Percentiles rank a stretch among this genome's conserved stretches.
These are phyloP conservation scores for Falco naumanni DNA, from an alignment of 2,797 vertebrate species.

Conservation along the genomic window DNA sequence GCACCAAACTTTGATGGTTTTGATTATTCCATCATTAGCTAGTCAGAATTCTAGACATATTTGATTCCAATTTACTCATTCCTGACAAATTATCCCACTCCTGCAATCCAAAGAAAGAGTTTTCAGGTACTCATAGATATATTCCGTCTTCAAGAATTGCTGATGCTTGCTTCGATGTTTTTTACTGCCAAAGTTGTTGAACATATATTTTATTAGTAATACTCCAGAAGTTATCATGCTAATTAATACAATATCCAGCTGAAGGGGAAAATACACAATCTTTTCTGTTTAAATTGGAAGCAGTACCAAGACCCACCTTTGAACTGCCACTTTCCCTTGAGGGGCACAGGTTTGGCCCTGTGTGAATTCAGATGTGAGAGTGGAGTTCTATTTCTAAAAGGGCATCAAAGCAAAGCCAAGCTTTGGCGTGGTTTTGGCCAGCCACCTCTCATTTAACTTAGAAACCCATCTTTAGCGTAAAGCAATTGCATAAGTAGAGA, in stretches of 20 bases:
- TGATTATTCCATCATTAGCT: conserved; percentile 59
- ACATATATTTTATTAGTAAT: not conserved
- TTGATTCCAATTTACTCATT: conserved; percentile 59
- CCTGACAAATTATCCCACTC: conserved; percentile 38
- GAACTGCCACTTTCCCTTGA: not conserved
- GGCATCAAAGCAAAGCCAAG: not conserved
- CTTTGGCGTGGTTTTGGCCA: not conserved
- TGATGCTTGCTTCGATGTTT: not conserved
- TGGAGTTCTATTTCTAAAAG: not conserved
- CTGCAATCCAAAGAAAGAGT: conserved; percentile 23
- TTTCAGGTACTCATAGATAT: conserved; percentile 17
- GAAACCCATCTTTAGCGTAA: not conserved
- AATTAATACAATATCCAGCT: conserved; percentile 20
- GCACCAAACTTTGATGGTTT: conserved; percentile 61
- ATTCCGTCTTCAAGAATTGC: conserved; percentile 33
- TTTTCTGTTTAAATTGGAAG: conserved; percentile 24
- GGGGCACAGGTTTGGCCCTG: not conserved
- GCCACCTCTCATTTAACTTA: not conserved
- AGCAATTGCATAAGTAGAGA: not conserved
- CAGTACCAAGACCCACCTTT: not conserved
- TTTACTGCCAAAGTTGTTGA: not conserved
- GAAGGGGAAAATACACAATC: not conserved
- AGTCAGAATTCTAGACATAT: conserved; percentile 59
- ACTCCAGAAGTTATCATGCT: not conserved
- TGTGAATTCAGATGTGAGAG: not conserved